These are phyloP conservation scores for Drosophila leonis DNA, from an alignment of 2,888 invertebrate species.

Conservation along the genomic window DNA sequence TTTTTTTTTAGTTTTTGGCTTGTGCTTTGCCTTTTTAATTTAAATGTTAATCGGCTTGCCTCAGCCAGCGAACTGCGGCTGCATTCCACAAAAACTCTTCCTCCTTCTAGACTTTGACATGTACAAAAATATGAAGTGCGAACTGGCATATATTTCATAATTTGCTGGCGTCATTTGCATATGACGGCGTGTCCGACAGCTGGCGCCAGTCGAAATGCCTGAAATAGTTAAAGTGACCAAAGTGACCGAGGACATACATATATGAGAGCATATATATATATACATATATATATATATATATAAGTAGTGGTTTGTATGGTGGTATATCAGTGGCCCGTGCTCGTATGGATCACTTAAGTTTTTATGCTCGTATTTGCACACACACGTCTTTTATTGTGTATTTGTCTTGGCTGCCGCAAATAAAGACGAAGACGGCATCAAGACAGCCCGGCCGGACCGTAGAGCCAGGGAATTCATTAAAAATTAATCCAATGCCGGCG, in stretches of 20 bases:
- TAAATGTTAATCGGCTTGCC: slow-evolving; percentile 70
- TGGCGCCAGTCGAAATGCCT: slow-evolving; percentile 60
- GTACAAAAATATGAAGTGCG: slow-evolving; percentile 34
- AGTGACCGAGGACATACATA: neutral
- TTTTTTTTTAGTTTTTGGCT: slow-evolving; percentile 33
- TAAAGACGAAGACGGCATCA: slow-evolving; percentile 72
- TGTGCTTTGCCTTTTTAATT: slow-evolving; percentile 61
- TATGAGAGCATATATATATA: neutral
- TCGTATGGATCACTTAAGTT: slow-evolving; percentile 69
- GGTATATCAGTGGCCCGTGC: slow-evolving; percentile 35
- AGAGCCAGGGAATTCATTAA: slow-evolving; percentile 80
- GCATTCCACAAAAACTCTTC: neutral
- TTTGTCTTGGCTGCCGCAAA: slow-evolving; percentile 77
- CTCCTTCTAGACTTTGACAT: slow-evolving; percentile 1
- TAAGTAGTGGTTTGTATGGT: neutral
- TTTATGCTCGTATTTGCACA: slow-evolving; percentile 61
- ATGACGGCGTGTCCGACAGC: slow-evolving; percentile 32
- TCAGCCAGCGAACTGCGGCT: slow-evolving; percentile 15
- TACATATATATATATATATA: neutral
- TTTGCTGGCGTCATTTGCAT: slow-evolving; percentile 67
- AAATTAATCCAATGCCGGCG: slow-evolving; percentile 80
- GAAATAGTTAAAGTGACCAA: slow-evolving; percentile 59
- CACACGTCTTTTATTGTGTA: slow-evolving; percentile 72
- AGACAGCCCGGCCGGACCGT: slow-evolving; percentile 41
- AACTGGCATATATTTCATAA: slow-evolving; percentile 69